phyloP scores from a whole-genome alignment of 2,888 invertebrate genomes.

The Erebia aethiops region DNA sequence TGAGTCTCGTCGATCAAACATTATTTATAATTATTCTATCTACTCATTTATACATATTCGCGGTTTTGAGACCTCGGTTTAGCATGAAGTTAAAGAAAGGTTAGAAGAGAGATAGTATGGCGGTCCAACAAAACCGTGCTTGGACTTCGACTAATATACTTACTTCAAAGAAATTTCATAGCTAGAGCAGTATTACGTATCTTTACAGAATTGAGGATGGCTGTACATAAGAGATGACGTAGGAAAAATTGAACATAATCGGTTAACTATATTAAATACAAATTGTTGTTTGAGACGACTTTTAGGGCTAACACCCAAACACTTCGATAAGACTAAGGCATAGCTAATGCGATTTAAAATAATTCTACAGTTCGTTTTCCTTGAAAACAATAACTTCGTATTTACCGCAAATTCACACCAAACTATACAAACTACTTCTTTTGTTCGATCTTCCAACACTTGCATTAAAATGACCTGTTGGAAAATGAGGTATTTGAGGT shows the following conservation, averaged over 20 bases:
- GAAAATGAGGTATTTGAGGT: slow-evolving; percentile 9
- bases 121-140: background rate
- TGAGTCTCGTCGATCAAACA: slow-evolving; percentile 8
- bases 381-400: slow-evolving; percentile 11
- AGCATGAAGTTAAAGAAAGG: slow-evolving; percentile 13
- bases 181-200: background rate
- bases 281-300: no score
- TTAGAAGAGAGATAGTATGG: slow-evolving; percentile 4
- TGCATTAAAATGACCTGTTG: slow-evolving; percentile 25
- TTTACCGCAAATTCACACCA: slow-evolving; percentile 3
- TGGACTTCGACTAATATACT: background rate
- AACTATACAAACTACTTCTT: slow-evolving; percentile 16
- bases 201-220: background rate
- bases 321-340: background rate
- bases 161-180: background rate
- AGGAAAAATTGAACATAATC: no score
- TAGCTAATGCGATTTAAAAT: background rate
- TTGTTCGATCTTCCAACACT: slow-evolving; percentile 21
- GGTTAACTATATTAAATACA: no score
- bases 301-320: no score
- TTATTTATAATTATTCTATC: slow-evolving; percentile 20
- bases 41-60: slow-evolving; percentile 21
- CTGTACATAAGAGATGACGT: background rate
- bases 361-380: slow-evolving; percentile 4
- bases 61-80: slow-evolving; percentile 22